Evolutionary conservation across 92 coral and sea anemone genomes (phyloP), one percentile per base, ranked within the genome.

Genomic region (Zoanthus solanderi): DNA sequence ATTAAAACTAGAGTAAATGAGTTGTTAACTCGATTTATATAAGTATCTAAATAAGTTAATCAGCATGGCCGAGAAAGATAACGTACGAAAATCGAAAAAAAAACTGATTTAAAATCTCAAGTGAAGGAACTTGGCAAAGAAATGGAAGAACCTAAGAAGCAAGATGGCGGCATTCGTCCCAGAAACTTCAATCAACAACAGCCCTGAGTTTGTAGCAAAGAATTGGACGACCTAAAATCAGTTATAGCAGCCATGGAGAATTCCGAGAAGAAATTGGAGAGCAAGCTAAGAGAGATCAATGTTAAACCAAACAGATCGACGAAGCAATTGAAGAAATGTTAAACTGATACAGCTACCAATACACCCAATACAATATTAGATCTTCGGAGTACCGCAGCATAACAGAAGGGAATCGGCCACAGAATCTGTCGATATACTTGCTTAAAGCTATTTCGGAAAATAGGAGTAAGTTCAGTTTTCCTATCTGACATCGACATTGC

Each of bases 291-390:
- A 73, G 78, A 73, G 66, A 79, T 86, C 69, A 75, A 72, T 56
- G 28, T 56, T 34, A 68, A 86, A 56, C 74, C 83, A 29, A 69
- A 89, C 17, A 86, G 74, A 23, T 23, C 23, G 23, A 23, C 23
- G 23, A 23, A 23, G 23, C 23, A 23, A 23, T 23, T 23, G 23
- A 23, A 23, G 23, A 23, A 23, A 23, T 23, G 23, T 23, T 23
- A 23, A 23, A 23, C 23, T 23, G 23, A 60, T 79, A 90, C 87
- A 90, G 93, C 90, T 90, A 90, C 76, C 90, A 90, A 89, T 86
- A 90, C 77, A 23, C 23, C 23, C 23, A 23, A 23, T 23, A 23
- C 23, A 90, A 90, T 78, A 45, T 90, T 50, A 79, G 79, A 86
- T 90, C 73, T 47, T 90, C 53, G 93, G 93, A 37, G 85, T 86